Percentiles rank a stretch among this genome's conserved stretches.
These are phyloP conservation scores for Sanderia malayensis DNA, from an alignment of 30 jellyfish, hydroid and myxozoan species.

Conservation along the genomic window DNA sequence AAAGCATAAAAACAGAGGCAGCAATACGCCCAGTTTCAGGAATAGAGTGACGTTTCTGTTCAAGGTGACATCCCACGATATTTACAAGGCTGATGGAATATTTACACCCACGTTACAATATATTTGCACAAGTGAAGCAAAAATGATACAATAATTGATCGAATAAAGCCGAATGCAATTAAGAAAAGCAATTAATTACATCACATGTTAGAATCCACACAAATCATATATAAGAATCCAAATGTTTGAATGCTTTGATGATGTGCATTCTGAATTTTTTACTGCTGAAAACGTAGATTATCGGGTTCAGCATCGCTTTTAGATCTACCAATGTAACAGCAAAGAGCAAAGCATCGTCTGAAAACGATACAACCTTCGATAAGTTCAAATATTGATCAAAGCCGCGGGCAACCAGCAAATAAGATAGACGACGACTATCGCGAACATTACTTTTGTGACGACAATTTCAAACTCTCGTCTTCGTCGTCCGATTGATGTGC, in stretches of 20 bases:
- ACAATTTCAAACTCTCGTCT: constrained; percentile 50
- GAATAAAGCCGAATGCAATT: too few species aligned
- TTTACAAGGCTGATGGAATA: too few species aligned
- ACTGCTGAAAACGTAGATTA: constrained; percentile 56
- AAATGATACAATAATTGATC: too few species aligned
- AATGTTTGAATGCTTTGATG: constrained; percentile 17
- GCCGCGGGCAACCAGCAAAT: constrained; percentile 84
- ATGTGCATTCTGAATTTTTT: constrained; percentile 37
- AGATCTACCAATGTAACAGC: constrained; percentile 62
- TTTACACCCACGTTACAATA: too few species aligned
- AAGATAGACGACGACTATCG: constrained; percentile 57
- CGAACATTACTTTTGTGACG: constrained; percentile 75
- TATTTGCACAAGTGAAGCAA: too few species aligned
- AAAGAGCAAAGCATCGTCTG: constrained; percentile 30
- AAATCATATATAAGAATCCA: too few species aligned
- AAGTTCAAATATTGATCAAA: constrained; percentile 44
- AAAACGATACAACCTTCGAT: constrained; percentile 9
- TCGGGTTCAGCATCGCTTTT: constrained; percentile 73
- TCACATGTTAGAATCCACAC: too few species aligned
- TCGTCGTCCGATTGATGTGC: constrained; percentile 3
- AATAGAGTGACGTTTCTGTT: too few species aligned
- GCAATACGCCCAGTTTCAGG: too few species aligned
- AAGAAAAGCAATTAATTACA: too few species aligned
- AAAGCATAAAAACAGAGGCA: too few species aligned
- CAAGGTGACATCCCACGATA: too few species aligned